Evolutionary conservation across 2,113 vertebrate genomes (phyloP).

Genomic region (Gopherus evgoodei): DNA sequence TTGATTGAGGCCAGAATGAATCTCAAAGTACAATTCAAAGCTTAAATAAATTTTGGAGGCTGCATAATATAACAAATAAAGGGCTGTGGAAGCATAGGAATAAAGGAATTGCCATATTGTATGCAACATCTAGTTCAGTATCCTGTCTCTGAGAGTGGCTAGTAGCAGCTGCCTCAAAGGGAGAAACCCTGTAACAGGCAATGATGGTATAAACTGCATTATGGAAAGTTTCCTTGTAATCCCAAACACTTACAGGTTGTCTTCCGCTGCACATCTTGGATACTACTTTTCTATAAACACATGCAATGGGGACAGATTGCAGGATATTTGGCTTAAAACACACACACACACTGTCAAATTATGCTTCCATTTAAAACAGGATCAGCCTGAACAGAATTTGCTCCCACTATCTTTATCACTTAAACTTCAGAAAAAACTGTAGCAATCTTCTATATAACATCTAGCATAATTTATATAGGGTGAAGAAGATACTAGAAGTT

Average conservation of each 20-base stretch:
- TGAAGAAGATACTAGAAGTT: not conserved
- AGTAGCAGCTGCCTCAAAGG: not conserved
- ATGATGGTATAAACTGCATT: not conserved
- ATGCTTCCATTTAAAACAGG: not conserved
- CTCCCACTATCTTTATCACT: not conserved
- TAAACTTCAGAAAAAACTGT: not conserved
- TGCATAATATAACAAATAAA: not conserved
- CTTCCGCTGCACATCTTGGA: not conserved
- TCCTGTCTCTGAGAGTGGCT: not conserved
- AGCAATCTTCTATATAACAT: fast-evolving
- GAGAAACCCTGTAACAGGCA: not conserved
- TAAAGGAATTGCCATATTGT: not conserved
- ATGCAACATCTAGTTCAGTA: not conserved
- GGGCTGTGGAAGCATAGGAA: not conserved
- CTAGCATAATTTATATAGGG: not conserved
- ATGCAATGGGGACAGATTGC: not conserved
- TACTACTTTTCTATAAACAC: not conserved
- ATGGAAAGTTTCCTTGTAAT: not conserved
- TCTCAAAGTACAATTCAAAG: not conserved
- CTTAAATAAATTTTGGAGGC: not conserved
- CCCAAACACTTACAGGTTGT: not conserved
- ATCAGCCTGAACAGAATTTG: not conserved
- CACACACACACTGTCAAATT: not conserved
- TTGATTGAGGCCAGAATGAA: not conserved
- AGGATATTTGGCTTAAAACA: not conserved